Conservation (phyloP, 1,140 invertebrate genomes). For the Panagrolaimus sp. region DNA sequence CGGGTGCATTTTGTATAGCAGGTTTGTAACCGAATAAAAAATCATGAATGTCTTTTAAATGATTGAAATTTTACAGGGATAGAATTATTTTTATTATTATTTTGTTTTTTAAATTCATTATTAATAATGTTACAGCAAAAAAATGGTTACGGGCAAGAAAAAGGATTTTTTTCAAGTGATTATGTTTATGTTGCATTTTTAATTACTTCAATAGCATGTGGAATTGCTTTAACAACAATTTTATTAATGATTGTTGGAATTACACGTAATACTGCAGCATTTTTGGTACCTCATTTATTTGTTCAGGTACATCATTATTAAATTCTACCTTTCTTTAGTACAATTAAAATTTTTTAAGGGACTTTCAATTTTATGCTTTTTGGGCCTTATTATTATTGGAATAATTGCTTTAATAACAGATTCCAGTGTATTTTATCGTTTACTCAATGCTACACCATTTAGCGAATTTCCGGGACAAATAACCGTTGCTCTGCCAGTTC, state of each 20-base stretch:
- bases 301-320: constrained; percentile 39
- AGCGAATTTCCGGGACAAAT: constrained; percentile 40
- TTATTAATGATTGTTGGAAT: constrained; percentile 51
- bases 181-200: constrained; percentile 50
- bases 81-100: constrained; percentile 43
- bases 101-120: constrained; percentile 50
- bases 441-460: constrained; percentile 55
- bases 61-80: constrained; percentile 29
- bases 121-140: constrained; percentile 53
- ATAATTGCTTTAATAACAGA: constrained; percentile 51
- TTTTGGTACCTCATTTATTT: constrained; percentile 54
- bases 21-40: constrained; percentile 21
- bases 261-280: constrained; percentile 40
- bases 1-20: constrained; percentile 47
- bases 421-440: constrained; percentile 49
- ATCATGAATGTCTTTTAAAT: neutral
- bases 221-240: constrained; percentile 38
- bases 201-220: constrained; percentile 37
- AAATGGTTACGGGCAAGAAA: constrained; percentile 24
- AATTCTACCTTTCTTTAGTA: constrained; percentile 18
- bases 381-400: constrained; percentile 45
- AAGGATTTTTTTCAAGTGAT: constrained; percentile 21
- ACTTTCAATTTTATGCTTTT: constrained; percentile 43
- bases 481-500: constrained; percentile 48
- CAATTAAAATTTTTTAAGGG: constrained; percentile 33